These are phyloP conservation scores for Calephelis nemesis DNA, from an alignment of 1,140 invertebrate genomes.

Conservation along the genomic window DNA sequence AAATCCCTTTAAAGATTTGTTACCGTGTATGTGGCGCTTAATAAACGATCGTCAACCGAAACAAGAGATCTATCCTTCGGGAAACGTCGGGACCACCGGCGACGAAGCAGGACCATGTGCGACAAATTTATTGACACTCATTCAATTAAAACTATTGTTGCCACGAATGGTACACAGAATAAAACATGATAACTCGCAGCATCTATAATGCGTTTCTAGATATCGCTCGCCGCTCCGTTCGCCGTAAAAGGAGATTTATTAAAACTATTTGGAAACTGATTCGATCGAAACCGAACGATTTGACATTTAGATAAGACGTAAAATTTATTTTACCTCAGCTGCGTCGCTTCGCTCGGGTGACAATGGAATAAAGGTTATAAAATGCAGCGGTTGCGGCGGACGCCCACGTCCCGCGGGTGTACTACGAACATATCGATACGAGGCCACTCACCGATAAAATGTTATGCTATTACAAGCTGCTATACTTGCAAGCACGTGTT, in stretches of 20 bases:
- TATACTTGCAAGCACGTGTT: slow-evolving; percentile 71
- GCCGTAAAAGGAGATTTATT: slow-evolving; percentile 79
- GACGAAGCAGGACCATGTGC: slow-evolving; percentile 49
- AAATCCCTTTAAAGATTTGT: slow-evolving; percentile 59
- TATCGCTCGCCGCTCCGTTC: slow-evolving; percentile 59
- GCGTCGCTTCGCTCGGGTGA: slow-evolving; percentile 63
- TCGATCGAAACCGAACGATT: slow-evolving; percentile 77
- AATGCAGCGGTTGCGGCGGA: slow-evolving; percentile 60
- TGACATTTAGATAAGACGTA: slow-evolving; percentile 78
- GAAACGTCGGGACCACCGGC: slow-evolving; percentile 69
- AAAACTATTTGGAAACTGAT: slow-evolving; percentile 79
- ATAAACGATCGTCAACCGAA: slow-evolving; percentile 61
- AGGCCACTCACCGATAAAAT: slow-evolving; percentile 59
- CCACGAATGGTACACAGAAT: slow-evolving; percentile 58
- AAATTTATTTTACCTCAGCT: slow-evolving; percentile 74
- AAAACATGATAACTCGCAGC: slow-evolving; percentile 74
- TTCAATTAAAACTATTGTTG: slow-evolving; percentile 78
- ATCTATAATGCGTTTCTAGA: slow-evolving; percentile 63
- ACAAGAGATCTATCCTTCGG: slow-evolving; percentile 58
- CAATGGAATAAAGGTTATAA: slow-evolving; percentile 78
- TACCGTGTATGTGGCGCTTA: slow-evolving; percentile 58
- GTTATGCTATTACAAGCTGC: slow-evolving; percentile 62
- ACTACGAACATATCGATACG: slow-evolving; percentile 47
- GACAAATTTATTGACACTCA: slow-evolving; percentile 78
- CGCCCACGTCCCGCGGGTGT: slow-evolving; percentile 66